phyloP scores from a whole-genome alignment of 92 coral and sea anemone species.

The Phenganax subtilis region DNA sequence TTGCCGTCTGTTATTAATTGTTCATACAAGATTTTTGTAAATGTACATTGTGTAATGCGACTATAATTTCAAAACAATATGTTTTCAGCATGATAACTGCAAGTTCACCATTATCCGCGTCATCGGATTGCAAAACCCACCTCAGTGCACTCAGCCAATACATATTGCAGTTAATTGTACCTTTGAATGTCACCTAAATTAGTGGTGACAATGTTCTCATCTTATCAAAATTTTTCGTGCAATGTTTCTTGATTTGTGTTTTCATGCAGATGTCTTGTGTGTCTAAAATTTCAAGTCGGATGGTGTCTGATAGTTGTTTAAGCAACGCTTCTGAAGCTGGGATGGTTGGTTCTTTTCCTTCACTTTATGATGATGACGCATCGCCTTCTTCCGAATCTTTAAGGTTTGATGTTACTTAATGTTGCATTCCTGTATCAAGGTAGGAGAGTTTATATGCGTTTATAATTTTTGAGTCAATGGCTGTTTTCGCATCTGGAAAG shows the following conservation, averaged over 20 bases:
- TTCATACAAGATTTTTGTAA: no score
- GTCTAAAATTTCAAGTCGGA: background rate
- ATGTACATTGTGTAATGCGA: no score
- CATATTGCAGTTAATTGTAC: no score
- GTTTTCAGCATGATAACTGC: no score
- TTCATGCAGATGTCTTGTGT: background rate
- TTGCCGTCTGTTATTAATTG: no score
- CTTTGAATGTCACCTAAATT: background rate
- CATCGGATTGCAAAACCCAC: no score
- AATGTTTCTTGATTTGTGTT: background rate
- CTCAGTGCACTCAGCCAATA: no score
- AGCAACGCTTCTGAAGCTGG: slow-evolving; percentile 9
- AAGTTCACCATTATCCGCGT: no score
- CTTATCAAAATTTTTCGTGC: background rate
- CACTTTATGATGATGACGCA: background rate
- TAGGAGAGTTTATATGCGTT: no score
- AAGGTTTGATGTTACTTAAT: slow-evolving; percentile 1
- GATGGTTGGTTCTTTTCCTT: background rate
- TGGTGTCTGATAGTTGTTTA: background rate
- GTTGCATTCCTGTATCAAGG: background rate
- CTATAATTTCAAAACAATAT: no score
- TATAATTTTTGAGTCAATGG: no score
- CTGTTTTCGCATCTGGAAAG: no score
- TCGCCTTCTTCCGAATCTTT: slow-evolving; percentile 29
- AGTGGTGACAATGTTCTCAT: background rate